phyloP scores from a whole-genome alignment of 2,888 invertebrate genomes.

The Idaea biselata region DNA sequence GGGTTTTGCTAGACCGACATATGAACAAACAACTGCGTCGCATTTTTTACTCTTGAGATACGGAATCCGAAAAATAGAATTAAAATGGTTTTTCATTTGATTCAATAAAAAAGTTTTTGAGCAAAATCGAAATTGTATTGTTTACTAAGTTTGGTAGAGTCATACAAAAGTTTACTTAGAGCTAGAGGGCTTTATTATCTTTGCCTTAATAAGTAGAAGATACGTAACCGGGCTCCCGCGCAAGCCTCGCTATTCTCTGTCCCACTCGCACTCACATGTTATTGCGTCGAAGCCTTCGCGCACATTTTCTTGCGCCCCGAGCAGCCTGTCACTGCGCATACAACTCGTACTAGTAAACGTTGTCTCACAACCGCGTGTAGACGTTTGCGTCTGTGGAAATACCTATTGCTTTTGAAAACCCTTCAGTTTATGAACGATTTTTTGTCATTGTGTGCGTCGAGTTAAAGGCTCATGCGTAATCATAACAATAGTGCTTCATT shows the following conservation, averaged over 20 bases:
- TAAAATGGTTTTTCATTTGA: neutral
- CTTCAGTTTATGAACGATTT: constrained; percentile 26
- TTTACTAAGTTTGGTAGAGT: constrained; percentile 39
- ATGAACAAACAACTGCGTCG: no score
- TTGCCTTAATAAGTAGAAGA: constrained; percentile 54
- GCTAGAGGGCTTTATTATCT: constrained; percentile 51
- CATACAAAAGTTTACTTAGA: constrained; percentile 40
- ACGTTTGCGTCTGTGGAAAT: constrained; percentile 42
- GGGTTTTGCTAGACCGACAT: no score
- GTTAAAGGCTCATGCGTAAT: neutral
- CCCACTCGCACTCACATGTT: constrained; percentile 50
- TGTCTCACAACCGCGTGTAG: constrained; percentile 60
- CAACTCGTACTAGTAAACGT: constrained; percentile 53
- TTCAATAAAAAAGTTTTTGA: neutral
- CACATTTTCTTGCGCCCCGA: constrained; percentile 60
- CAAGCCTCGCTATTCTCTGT: constrained; percentile 52
- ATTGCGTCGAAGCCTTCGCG: constrained; percentile 66
- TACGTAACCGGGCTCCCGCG: constrained; percentile 74
- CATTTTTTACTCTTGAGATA: no score
- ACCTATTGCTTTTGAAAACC: constrained; percentile 24
- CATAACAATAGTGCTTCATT: constrained; percentile 25
- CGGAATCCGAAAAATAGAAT: neutral
- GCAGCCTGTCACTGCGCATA: constrained; percentile 64
- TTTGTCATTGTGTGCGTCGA: constrained; percentile 18
- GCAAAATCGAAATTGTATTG: neutral